A percentile compares a stretch with the other conserved stretches of the same genome.
These are phyloP conservation scores for Cervus canadensis DNA, from an alignment of 2,113 vertebrate genomes.

Conservation along the genomic window DNA sequence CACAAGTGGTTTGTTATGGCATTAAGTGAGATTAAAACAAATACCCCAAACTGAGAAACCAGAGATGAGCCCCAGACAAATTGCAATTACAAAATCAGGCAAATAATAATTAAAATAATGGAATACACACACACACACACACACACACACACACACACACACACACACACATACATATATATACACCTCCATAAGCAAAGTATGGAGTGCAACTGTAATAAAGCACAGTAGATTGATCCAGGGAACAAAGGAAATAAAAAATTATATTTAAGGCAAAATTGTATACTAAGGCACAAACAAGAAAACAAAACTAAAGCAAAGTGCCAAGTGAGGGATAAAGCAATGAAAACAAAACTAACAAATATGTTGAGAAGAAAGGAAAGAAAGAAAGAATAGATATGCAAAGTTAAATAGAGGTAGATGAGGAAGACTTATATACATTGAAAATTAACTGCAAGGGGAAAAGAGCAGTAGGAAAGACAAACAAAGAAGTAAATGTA, in stretches of 20 bases:
- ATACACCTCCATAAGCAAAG: background rate
- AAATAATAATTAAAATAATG: background rate
- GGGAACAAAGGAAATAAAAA: background rate
- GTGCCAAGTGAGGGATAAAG: background rate
- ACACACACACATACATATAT: no score
- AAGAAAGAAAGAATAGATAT: background rate
- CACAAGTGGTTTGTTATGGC: background rate
- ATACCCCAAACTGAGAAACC: accelerated
- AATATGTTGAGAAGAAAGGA: background rate
- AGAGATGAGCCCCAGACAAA: background rate
- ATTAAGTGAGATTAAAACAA: background rate
- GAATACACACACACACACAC: background rate
- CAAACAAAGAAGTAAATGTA: no score
- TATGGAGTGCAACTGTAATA: background rate
- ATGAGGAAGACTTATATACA: background rate
- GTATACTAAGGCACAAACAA: background rate
- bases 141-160: no score
- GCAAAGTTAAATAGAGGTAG: background rate
- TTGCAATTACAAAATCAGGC: background rate
- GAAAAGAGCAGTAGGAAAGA: no score
- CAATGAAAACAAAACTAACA: background rate
- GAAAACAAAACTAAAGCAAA: background rate
- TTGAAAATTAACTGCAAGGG: no score
- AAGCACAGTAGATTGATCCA: background rate
- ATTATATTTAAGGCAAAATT: background rate